Percentiles rank a stretch among this genome's conserved stretches.
Evolutionary conservation across 2,888 invertebrate genomes (phyloP).

Genomic region (Neoaliturus tenellus): DNA sequence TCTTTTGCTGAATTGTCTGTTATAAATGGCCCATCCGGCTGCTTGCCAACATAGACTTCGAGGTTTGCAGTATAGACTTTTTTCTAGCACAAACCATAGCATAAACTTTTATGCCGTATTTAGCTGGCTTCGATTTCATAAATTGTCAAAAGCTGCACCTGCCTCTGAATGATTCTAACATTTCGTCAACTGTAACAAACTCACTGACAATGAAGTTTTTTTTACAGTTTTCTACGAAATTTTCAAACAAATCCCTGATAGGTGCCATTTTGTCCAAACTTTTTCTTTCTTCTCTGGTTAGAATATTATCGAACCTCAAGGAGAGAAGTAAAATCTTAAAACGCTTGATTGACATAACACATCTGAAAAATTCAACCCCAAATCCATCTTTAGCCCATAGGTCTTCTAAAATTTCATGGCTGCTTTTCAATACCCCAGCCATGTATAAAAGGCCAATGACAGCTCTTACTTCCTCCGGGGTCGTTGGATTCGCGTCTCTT

Average conservation of each 20-base stretch:
- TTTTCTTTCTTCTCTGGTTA: conserved; percentile 16
- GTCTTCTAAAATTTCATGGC: conserved; percentile 1
- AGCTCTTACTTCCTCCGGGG: neutral
- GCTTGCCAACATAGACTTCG: conserved; percentile 34
- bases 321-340: neutral
- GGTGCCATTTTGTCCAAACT: conserved; percentile 54
- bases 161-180: conserved; percentile 59
- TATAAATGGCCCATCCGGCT: conserved; percentile 45
- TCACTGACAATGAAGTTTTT: conserved; percentile 44
- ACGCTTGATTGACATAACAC: neutral
- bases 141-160: conserved; percentile 52
- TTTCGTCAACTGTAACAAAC: conserved; percentile 51
- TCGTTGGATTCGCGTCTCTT: conserved; percentile 15
- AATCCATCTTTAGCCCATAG: neutral
- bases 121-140: conserved; percentile 56
- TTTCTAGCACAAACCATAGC: conserved; percentile 42
- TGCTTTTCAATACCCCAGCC: neutral
- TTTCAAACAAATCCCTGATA: conserved; percentile 56
- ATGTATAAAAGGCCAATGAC: conserved; percentile 4
- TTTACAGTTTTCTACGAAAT: conserved; percentile 45
- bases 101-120: conserved; percentile 55
- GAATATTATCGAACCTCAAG: conserved; percentile 12
- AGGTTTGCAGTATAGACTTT: conserved; percentile 46
- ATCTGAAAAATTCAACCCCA: neutral
- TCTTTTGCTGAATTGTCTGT: conserved; percentile 10